phyloP scores from a whole-genome alignment of 2,797 vertebrate genomes.

The Pangasius macronema region DNA sequence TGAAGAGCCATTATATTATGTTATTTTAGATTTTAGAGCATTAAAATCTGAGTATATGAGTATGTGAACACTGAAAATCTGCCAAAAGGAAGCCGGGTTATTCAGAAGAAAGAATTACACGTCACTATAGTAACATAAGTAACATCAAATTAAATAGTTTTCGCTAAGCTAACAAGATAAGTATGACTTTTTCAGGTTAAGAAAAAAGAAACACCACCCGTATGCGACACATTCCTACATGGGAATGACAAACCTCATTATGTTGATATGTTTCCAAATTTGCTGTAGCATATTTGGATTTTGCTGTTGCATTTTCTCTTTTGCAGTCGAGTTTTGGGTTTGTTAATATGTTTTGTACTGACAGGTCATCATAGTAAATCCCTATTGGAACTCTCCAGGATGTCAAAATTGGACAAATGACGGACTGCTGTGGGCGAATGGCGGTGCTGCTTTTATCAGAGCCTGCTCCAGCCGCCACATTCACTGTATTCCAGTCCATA shows the following conservation, averaged over 20 bases:
- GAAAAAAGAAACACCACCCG: no score
- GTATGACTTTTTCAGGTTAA: no score
- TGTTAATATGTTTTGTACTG: background rate
- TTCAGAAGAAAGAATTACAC: background rate
- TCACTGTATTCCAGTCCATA: conserved; percentile 9
- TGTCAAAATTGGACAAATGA: conserved; percentile 29
- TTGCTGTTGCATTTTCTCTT: background rate
- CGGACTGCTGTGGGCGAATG: conserved; percentile 52
- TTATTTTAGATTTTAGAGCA: background rate
- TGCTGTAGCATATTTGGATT: background rate
- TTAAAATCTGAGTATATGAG: no score
- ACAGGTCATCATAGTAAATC: background rate
- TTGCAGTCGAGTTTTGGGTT: background rate
- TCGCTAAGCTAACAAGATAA: background rate
- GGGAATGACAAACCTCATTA: no score
- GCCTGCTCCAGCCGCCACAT: background rate
- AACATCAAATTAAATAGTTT: background rate
- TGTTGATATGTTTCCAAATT: no score
- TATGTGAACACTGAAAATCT: background rate
- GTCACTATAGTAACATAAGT: background rate
- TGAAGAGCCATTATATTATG: background rate
- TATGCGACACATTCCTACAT: no score
- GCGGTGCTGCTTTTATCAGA: conserved; percentile 58
- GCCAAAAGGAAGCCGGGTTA: background rate
- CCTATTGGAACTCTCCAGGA: conserved; percentile 20